These are phyloP conservation scores for Nyctereutes procyonoides DNA, from an alignment of 2,113 vertebrate species.

Conservation along the genomic window DNA sequence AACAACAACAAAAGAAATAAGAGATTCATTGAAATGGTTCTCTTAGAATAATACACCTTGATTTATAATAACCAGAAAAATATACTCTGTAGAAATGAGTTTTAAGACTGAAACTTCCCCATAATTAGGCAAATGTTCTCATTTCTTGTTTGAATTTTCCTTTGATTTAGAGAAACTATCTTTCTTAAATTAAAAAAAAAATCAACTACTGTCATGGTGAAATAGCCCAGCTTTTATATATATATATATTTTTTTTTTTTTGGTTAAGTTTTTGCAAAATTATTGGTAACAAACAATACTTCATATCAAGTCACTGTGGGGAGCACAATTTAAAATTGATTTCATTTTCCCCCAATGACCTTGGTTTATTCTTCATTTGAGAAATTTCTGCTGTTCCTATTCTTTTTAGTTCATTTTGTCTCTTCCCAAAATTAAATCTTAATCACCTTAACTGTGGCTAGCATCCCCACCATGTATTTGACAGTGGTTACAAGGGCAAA, in stretches of 20 bases:
- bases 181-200: slow-evolving; percentile 39
- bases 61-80: slow-evolving; percentile 24
- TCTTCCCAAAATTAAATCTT: slow-evolving; percentile 9
- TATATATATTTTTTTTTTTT: neutral
- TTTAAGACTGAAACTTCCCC: slow-evolving; percentile 33
- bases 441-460: neutral
- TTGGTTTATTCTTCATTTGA: slow-evolving; percentile 34
- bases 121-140: slow-evolving; percentile 23
- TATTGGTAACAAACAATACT: neutral
- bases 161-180: slow-evolving; percentile 51
- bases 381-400: neutral
- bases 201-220: neutral
- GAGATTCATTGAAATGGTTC: neutral
- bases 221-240: slow-evolving; percentile 8
- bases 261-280: neutral
- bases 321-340: neutral
- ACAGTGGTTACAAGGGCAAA: slow-evolving; percentile 17
- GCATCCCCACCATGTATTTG: neutral
- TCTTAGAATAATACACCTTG: slow-evolving; percentile 31
- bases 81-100: neutral
- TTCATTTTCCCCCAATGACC: neutral
- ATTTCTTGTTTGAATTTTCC: slow-evolving; percentile 4
- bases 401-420: neutral
- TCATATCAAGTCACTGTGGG: neutral
- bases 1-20: neutral